Conservation (phyloP, 2,113 vertebrate species). For the Tangachromis dhanisi region DNA sequence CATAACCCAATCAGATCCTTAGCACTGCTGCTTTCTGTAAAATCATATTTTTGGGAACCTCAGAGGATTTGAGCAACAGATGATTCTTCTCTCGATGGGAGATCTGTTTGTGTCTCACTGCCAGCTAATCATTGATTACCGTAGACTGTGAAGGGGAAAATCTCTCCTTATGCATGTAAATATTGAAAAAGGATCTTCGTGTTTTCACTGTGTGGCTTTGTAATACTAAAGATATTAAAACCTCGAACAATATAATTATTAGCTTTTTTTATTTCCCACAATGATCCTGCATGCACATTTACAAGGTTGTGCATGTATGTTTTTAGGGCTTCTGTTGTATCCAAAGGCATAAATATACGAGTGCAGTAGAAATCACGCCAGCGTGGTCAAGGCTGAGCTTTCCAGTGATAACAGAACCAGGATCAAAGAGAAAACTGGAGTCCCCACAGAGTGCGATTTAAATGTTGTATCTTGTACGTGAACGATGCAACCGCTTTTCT, state of each 20-base stretch:
- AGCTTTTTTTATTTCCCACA: not conserved
- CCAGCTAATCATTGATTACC: not conserved
- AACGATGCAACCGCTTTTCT: not conserved
- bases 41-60: not conserved
- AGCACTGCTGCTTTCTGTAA: not conserved
- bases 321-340: not conserved
- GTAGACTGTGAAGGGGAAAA: not conserved
- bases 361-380: not conserved
- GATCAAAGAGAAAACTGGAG: slow-evolving; percentile 21
- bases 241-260: not conserved
- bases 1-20: not conserved
- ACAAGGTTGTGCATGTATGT: not conserved
- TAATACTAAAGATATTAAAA: not conserved
- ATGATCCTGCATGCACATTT: not conserved
- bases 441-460: not conserved
- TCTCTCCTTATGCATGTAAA: not conserved
- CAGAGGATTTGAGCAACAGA: not conserved
- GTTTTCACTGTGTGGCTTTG: not conserved
- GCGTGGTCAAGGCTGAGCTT: slow-evolving; percentile 4
- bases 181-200: not conserved
- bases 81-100: not conserved
- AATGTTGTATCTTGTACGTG: not conserved
- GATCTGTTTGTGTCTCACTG: not conserved
- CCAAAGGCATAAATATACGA: not conserved
- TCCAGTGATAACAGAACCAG: not conserved